Percentiles rank a stretch among this genome's conserved stretches.
These are phyloP conservation scores for Oryzias celebensis DNA, from an alignment of 2,113 vertebrate genomes.

Conservation along the genomic window DNA sequence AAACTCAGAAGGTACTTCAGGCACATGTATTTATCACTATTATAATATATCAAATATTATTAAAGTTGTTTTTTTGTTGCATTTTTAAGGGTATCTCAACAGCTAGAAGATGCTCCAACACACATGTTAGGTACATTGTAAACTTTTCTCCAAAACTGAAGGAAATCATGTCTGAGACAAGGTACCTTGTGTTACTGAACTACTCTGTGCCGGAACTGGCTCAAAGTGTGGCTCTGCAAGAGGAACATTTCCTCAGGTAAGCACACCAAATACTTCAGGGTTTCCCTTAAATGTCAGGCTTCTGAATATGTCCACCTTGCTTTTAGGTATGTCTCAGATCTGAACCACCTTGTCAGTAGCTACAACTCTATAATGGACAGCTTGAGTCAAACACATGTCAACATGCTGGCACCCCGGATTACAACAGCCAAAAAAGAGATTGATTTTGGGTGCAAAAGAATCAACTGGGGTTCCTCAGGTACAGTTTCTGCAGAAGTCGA, in stretches of 20 bases:
- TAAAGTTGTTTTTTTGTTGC: not conserved
- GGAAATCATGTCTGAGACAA: slow-evolving; percentile 85
- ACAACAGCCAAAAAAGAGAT: slow-evolving; percentile 75
- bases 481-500: slow-evolving; percentile 62
- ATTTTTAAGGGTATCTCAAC: slow-evolving; percentile 12
- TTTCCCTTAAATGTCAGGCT: too few species aligned
- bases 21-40: not conserved
- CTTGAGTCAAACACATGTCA: slow-evolving; percentile 77
- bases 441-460: slow-evolving; percentile 77
- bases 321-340: slow-evolving; percentile 74
- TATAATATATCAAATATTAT: not conserved
- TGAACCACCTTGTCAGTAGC: slow-evolving; percentile 75
- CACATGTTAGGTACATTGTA: slow-evolving; percentile 61
- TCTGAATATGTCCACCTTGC: not conserved
- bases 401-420: slow-evolving; percentile 80
- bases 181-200: slow-evolving; percentile 82
- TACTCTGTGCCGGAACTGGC: slow-evolving; percentile 79
- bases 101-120: slow-evolving; percentile 33
- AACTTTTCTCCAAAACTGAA: slow-evolving; percentile 83
- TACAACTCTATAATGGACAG: slow-evolving; percentile 78
- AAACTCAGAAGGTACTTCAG: slow-evolving; percentile 58
- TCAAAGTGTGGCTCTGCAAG: slow-evolving; percentile 82
- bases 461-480: slow-evolving; percentile 92
- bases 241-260: slow-evolving; percentile 83
- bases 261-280: not conserved